Conservation (phyloP, 2,888 invertebrate genomes). For the Laspeyria flexula region DNA sequence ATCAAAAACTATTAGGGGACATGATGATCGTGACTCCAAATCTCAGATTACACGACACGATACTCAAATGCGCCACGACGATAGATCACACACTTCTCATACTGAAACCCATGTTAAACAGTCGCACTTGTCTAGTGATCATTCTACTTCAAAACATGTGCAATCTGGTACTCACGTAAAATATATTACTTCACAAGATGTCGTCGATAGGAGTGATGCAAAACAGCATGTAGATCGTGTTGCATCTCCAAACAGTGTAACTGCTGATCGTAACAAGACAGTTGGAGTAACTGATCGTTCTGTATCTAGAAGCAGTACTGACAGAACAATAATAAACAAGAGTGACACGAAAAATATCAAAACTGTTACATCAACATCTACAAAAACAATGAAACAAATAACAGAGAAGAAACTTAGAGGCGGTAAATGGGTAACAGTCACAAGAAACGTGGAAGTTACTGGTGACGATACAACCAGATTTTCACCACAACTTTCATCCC, state of each 20-base stretch:
- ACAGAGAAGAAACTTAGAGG: slow-evolving; percentile 85
- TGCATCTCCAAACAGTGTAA: slow-evolving; percentile 59
- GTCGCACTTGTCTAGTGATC: slow-evolving; percentile 50
- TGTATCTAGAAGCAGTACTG: slow-evolving; percentile 53
- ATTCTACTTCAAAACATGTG: slow-evolving; percentile 50
- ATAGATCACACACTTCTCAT: slow-evolving; percentile 48
- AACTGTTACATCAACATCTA: slow-evolving; percentile 74
- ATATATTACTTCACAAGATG: slow-evolving; percentile 48
- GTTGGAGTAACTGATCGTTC: slow-evolving; percentile 55
- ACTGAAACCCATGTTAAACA: slow-evolving; percentile 54
- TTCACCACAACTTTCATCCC: slow-evolving; percentile 23
- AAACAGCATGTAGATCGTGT: slow-evolving; percentile 81
- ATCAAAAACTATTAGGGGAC: slow-evolving; percentile 64
- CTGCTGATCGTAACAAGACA: slow-evolving; percentile 43
- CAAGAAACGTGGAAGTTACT: slow-evolving; percentile 87
- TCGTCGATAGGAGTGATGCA: slow-evolving; percentile 42
- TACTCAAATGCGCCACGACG: slow-evolving; percentile 48
- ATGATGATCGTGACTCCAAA: slow-evolving; percentile 65
- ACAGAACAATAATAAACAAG: slow-evolving; percentile 61
- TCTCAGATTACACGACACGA: slow-evolving; percentile 45
- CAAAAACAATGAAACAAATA: slow-evolving; percentile 83
- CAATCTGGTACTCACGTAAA: slow-evolving; percentile 57
- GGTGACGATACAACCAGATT: slow-evolving; percentile 50
- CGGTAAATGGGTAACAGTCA: slow-evolving; percentile 83
- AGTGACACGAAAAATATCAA: slow-evolving; percentile 62